Evolutionary conservation across 2,797 vertebrate species (phyloP).

Genomic region (Sebastes trivittatus): DNA sequence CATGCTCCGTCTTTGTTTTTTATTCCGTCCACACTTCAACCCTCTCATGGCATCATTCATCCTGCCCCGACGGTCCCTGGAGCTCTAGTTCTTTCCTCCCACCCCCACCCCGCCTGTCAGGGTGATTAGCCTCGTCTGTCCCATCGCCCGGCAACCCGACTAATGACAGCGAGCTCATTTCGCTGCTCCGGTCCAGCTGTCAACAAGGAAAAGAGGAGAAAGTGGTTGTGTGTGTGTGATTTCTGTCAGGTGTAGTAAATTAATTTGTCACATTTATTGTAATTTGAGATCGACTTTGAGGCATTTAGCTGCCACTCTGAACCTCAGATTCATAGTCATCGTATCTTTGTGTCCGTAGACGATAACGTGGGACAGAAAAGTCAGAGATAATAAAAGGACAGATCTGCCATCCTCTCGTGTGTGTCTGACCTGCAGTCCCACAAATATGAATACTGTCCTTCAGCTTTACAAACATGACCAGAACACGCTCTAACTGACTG

Average conservation of each 20-base stretch:
- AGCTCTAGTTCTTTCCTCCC: neutral
- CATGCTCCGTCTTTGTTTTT: neutral
- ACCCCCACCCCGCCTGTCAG: neutral
- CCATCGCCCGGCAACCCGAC: slow-evolving; percentile 50
- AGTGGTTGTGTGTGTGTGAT: neutral
- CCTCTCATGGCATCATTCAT: neutral
- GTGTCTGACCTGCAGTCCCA: neutral
- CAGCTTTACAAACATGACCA: neutral
- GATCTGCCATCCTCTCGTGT: neutral
- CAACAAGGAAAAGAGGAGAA: neutral
- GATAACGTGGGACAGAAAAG: neutral
- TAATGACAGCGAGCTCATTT: slow-evolving; percentile 38
- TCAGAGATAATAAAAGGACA: neutral
- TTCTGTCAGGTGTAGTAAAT: neutral
- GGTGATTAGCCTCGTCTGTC: slow-evolving; percentile 40
- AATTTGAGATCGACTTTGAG: neutral
- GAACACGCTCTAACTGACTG: neutral
- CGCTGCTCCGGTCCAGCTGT: neutral
- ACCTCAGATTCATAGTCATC: neutral
- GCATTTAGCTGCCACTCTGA: neutral
- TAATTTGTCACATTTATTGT: neutral
- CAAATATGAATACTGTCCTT: neutral
- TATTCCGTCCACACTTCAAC: neutral
- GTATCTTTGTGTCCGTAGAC: neutral
- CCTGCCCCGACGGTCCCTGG: neutral